Percentiles rank a stretch among this genome's conserved stretches.
phyloP scores from a whole-genome alignment of 2,888 invertebrate genomes.

The Alsophila aescularia region DNA sequence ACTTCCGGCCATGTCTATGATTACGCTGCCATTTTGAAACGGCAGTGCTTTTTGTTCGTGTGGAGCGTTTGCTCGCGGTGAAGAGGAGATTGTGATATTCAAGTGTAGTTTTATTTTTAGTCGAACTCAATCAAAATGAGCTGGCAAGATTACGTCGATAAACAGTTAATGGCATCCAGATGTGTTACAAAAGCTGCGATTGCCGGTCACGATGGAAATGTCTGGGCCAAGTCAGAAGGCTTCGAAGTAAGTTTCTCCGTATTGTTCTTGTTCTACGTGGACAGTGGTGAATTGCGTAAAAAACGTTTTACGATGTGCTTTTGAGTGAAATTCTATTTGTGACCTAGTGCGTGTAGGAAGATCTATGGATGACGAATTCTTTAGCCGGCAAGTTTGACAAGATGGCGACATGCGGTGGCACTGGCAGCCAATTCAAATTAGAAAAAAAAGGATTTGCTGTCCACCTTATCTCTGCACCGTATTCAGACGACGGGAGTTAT shows the following conservation, averaged over 20 bases:
- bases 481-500: background rate
- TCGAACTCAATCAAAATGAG: constrained; percentile 90
- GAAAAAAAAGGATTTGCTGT: constrained; percentile 43
- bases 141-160: constrained; percentile 99
- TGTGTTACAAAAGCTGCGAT: constrained; percentile 98
- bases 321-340: constrained; percentile 51
- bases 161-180: constrained; percentile 97
- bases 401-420: constrained; percentile 83
- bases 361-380: constrained; percentile 66
- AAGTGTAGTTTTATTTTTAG: constrained; percentile 83
- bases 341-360: constrained; percentile 48
- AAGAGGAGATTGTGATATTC: constrained; percentile 77
- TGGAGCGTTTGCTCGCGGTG: constrained; percentile 83
- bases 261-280: constrained; percentile 57
- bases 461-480: constrained; percentile 1
- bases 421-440: constrained; percentile 64
- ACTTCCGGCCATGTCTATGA: constrained; percentile 76
- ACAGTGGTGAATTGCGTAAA: constrained; percentile 61
- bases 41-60: constrained; percentile 84
- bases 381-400: constrained; percentile 78
- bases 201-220: constrained; percentile 97
- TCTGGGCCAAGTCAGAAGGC: constrained; percentile 97
- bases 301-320: constrained; percentile 38
- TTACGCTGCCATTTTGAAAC: constrained; percentile 82
- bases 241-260: constrained; percentile 92